Evolutionary conservation across 23 tunicate species (phyloP).

Genomic region (Ascidia mentula): DNA sequence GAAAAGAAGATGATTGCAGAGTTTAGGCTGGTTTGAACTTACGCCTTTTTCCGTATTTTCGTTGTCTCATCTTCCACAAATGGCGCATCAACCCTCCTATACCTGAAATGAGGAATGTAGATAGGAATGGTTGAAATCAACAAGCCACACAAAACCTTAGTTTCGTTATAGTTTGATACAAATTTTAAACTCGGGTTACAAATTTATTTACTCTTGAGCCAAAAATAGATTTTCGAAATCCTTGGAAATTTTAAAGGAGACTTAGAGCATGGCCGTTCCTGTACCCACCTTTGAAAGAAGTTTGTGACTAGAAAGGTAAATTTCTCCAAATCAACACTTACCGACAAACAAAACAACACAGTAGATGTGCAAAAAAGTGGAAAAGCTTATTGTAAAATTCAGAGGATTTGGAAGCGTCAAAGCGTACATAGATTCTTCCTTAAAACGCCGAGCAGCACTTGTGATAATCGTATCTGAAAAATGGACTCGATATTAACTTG

Average conservation of each 20-base stretch:
- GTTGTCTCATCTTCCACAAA: constrained; percentile 72
- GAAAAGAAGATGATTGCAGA: too few species aligned
- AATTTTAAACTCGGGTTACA: too few species aligned
- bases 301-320: too few species aligned
- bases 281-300: too few species aligned
- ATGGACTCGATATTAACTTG: neutral
- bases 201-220: too few species aligned
- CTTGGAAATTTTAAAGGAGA: too few species aligned
- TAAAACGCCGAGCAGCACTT: constrained; percentile 1
- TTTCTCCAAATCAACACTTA: too few species aligned
- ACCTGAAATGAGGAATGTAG: constrained; percentile 27
- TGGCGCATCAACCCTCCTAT: constrained; percentile 41
- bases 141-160: too few species aligned
- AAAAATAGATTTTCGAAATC: too few species aligned
- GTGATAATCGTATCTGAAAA: constrained; percentile 23
- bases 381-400: constrained; percentile 12
- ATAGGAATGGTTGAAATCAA: too few species aligned
- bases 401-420: constrained; percentile 15
- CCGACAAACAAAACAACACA: constrained; percentile 25
- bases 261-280: too few species aligned
- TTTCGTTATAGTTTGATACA: too few species aligned
- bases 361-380: constrained; percentile 26
- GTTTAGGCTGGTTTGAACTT: constrained; percentile 60
- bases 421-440: constrained; percentile 17
- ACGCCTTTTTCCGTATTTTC: constrained; percentile 41